Evolutionary conservation across 2,888 invertebrate genomes (phyloP), one percentile per base, ranked within the genome.

Genomic region (Sesia apiformis): DNA sequence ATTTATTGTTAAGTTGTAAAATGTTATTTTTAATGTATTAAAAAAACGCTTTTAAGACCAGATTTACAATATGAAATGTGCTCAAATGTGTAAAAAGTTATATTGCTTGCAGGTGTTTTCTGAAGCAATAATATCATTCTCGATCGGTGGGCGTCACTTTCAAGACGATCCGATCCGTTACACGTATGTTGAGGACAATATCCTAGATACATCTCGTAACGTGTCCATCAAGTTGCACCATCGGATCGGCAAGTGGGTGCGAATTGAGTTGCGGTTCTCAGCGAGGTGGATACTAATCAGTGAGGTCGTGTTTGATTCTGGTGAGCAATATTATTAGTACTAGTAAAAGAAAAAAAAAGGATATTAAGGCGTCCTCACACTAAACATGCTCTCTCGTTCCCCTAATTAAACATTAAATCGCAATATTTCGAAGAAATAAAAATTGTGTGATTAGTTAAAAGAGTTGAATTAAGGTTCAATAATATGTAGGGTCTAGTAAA

Each of bases 261-360:
- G 94, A 72, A 84, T 95, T 63, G 92, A 94, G 67, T 90, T 97
- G 53, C 91, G 91, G 63, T 97, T 97, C 77, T 94, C 95, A 3
- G 92, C 95, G 8, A 91, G 93, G 55, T 97, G 97, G 97, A 93
- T 97, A 65, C 93, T 97, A 84, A 92, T 98, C 71, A 96, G 96
- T 81, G 97, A 98, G 84, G 91, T 97, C 60, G 93, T 94, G 56
- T 97, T 97, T 78, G 94, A 94, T 67, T 97, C 97, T 39, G 93
- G 93, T 93, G 60, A 88, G 90, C 82, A 23, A 23, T 23, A 23
- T 23, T 23, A 23, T 23, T 23, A 23, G 2, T 23, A 23, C 23
- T 23, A 23, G 23, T 23, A 23, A 23, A 23, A 23, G 1, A 2
- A 23, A 23, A 23, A n/a, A 23, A 23, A 23, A 23, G 23, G 23